Base-by-base conservation (phyloP, 2,113 vertebrate species). In the Solea solea region DNA sequence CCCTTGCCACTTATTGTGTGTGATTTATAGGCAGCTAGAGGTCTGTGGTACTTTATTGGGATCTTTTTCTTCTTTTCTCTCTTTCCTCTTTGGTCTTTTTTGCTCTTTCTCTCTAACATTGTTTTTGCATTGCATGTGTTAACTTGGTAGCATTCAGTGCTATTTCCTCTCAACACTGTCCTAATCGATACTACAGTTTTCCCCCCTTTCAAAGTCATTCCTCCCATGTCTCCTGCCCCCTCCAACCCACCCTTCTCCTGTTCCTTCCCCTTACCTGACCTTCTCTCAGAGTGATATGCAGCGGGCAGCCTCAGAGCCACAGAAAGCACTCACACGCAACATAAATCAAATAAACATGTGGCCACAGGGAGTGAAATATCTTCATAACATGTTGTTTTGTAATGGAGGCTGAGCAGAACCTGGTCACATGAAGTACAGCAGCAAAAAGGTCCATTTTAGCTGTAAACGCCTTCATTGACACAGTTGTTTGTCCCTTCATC, bases 1-100 rank as follows among this genome's bases (percentile, higher is more conserved):
- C 94, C 94, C 93, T 80, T 83, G 93, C 95, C 95, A 93, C 94
- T 96, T 95, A 95, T 95, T 96, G 95, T 95, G 92, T 97, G 95
- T 97, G 95, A 95, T 95, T 93, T 93, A 93, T 96, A 97, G 96
- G 95, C 93, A 96, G 95, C 94, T 97, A 86, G 96, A 97, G 94
- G 93, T 94, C 95, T 93, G 91, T 95, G 92, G 89, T 93, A 90
- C 81, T 96, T 95, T 92, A 95, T 94, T 94, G 92, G 95, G 94
- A 94, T 93, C 90, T 93, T 90, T 94, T 85, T 86, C 8, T 21
- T 89, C 76, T 84, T 74, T 86, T 82, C 78, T 90, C 69, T 89
- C 78, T 82, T 76, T 82, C 55, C 80, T 80, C 62, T 81, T 80
- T 87, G 76, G 67, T 86, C 78, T 90, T 80, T 83, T 90, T 80